Conservation (phyloP, 2,888 invertebrate genomes). For the Napeogenes inachia region DNA sequence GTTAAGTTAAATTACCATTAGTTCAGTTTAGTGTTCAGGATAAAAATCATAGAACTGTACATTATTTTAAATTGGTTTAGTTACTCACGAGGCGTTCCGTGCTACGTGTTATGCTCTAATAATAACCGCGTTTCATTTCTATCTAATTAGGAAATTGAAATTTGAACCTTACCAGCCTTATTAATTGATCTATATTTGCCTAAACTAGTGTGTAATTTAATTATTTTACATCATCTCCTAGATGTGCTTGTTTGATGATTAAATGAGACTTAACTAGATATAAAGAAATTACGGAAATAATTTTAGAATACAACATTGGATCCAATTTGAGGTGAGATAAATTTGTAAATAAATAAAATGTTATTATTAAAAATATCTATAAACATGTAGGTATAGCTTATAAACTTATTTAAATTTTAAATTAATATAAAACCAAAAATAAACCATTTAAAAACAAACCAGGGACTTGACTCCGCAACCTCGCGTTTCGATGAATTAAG, state of each 20-base stretch:
- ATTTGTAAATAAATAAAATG: too few relatives aligned
- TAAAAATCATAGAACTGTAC: conserved; percentile 41
- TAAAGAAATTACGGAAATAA: conserved; percentile 6
- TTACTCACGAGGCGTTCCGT: conserved; percentile 58
- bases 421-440: too few relatives aligned
- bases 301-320: background rate
- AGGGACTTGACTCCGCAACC: too few relatives aligned
- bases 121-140: conserved; percentile 70
- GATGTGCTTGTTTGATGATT: conserved; percentile 5
- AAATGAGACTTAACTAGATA: background rate
- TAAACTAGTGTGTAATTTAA: conserved; percentile 40
- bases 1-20: background rate
- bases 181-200: too few relatives aligned
- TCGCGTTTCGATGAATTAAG: too few relatives aligned
- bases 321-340: too few relatives aligned
- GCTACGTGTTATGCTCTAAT: conserved; percentile 67
- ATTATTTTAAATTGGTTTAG: conserved; percentile 68
- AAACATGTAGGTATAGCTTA: too few relatives aligned
- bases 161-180: conserved; percentile 10
- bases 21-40: background rate
- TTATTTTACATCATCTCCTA: conserved; percentile 57
- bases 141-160: conserved; percentile 18
- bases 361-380: too few relatives aligned
- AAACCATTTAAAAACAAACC: too few relatives aligned
- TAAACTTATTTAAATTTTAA: too few relatives aligned